A percentile compares a stretch with the other conserved stretches of the same genome.
These are phyloP conservation scores for Cheirogaleus major DNA, from an alignment of 2,797 vertebrate species.

Conservation along the genomic window DNA sequence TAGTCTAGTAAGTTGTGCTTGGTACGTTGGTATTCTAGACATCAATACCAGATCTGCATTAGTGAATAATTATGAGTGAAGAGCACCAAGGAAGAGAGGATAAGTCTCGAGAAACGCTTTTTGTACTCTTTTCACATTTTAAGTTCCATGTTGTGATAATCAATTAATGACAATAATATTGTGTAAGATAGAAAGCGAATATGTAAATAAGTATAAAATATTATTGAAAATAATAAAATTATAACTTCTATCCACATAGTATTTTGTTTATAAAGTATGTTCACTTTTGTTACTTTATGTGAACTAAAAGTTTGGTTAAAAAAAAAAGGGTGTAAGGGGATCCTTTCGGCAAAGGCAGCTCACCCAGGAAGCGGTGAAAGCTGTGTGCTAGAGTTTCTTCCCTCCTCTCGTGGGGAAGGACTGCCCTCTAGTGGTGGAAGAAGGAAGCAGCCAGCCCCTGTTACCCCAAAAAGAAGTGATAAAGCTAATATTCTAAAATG, in stretches of 20 bases:
- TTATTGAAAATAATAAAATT: neutral
- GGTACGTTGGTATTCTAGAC: neutral
- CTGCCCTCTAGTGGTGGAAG: conserved; percentile 82
- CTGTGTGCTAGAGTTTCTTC: neutral
- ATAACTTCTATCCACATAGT: neutral
- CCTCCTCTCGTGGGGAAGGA: conserved; percentile 54
- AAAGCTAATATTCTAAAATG: neutral
- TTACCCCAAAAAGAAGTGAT: neutral
- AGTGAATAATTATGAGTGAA: neutral
- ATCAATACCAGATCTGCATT: neutral
- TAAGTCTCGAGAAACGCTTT: neutral
- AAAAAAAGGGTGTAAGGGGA: neutral
- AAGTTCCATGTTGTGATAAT: conserved; percentile 7
- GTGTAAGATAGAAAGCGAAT: neutral
- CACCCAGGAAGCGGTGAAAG: rapidly evolving
- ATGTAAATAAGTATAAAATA: neutral
- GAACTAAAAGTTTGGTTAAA: neutral
- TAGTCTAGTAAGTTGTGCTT: neutral
- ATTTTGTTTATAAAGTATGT: neutral
- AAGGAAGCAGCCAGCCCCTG: neutral
- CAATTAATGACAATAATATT: neutral
- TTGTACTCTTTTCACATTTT: neutral
- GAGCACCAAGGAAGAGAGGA: neutral
- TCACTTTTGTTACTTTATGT: neutral
- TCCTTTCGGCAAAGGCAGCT: neutral